Base-by-base conservation (phyloP, 2,888 invertebrate species). In the Entomobrya proxima region DNA sequence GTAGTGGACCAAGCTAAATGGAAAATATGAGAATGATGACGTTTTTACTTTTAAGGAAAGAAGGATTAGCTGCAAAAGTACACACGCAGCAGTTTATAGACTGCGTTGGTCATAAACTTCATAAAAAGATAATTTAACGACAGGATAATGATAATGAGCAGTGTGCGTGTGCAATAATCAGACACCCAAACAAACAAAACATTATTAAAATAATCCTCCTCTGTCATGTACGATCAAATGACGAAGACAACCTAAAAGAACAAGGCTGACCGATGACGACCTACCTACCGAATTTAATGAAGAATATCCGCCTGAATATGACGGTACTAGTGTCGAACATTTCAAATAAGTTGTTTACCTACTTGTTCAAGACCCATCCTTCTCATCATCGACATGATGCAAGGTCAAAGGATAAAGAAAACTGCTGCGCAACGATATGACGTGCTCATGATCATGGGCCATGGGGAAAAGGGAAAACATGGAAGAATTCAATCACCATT, bases 11-110 rank as follows among this genome's bases (percentile, higher is more conserved):
- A 18, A 64, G 6, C 24, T 6, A 67, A 40, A 67, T 37, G 67
- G 13, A 67, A 67, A 40, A 47, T 15, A 40, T 11, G 15, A 40
- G 7, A 18, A 72, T 24, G 9, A 40, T 47, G 30, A 21, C 72
- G 44, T 72, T 44, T 72, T 47, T 69, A 79, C 79, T 52, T 79
- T 79, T 79, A 79, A 79, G 79, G 79, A 35, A 75, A 75, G 72
- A 24, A 30, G 61, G 47, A 78, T 77, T 77, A 77, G 44, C n/a
- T n/a, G n/a, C n/a, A n/a, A 40, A 24, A 9, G 7, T n/a, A 37
- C 37, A 18, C 37, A 21, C 7, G 15, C 2, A 37, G n/a, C n/a
- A n/a, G n/a, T n/a, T n/a, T n/a, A n/a, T n/a, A n/a, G n/a, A n/a
- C n/a, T n/a, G n/a, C n/a, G n/a, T 9, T 64, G 37, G 18, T 61